Evolutionary conservation across 2,113 vertebrate species (phyloP).

Genomic region (Laterallus jamaicensis): DNA sequence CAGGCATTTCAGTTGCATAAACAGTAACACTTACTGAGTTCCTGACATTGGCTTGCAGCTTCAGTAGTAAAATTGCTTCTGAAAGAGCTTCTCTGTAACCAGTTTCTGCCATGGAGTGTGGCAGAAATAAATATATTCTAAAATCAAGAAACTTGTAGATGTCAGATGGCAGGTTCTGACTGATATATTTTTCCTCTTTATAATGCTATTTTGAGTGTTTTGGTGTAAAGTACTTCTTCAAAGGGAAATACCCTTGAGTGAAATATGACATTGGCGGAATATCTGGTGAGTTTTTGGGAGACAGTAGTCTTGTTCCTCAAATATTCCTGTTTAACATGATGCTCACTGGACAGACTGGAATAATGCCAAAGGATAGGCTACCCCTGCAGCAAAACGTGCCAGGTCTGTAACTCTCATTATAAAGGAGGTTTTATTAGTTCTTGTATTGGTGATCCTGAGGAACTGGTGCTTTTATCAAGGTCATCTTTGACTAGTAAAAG

Average conservation of each 20-base stretch:
- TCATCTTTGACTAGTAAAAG: background rate
- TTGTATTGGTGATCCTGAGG: background rate
- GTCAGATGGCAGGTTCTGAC: background rate
- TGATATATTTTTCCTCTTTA: background rate
- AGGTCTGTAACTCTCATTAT: background rate
- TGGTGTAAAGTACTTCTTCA: background rate
- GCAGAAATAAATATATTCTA: background rate
- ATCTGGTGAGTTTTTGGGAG: background rate
- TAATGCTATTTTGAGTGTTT: background rate
- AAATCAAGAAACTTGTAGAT: background rate
- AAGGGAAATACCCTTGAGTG: background rate
- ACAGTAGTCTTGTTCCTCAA: background rate
- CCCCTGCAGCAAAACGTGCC: background rate
- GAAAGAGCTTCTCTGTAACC: background rate
- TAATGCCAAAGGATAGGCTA: background rate
- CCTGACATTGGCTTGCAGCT: background rate
- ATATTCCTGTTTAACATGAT: background rate
- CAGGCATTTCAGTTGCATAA: conserved; percentile 6
- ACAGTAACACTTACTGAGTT: background rate
- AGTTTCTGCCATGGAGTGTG: too few relatives aligned
- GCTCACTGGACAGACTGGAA: background rate
- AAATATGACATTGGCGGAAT: background rate
- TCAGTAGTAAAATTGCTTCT: background rate
- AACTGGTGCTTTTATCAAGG: background rate
- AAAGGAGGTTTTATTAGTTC: background rate